Evolutionary conservation across 2,888 invertebrate species (phyloP), one percentile per base, ranked within the genome.

Genomic region (Cabera pusaria): DNA sequence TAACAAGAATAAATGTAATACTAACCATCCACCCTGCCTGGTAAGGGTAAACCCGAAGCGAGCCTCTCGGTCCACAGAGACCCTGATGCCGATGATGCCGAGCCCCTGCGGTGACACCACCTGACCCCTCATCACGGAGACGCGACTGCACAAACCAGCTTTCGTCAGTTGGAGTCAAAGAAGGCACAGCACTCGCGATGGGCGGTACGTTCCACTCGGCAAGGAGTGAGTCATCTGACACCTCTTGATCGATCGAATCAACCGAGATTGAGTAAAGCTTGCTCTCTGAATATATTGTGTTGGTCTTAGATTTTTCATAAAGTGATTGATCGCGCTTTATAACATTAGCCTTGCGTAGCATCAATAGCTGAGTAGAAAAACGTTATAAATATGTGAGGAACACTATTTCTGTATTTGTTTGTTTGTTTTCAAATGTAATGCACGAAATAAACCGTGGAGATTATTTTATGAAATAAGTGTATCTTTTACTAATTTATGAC

Each of bases 61-160:
- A 26, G 97, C 95, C 82, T 98, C 97, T 51, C 94, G 92, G 88
- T 97, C 97, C 64, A 99, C 97, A 49, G 97, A 97, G 41, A 99
- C 98, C 58, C 98, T 93, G 75, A 99, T 98, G 72, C 99, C 99
- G 76, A 97, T 95, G 88, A 99, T 95, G 57, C 98, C 98, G 58
- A 97, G 93, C 52, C 98, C 97, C 89, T 98, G 97, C 44, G 95
- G 94, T 47, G 97, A 96, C 59, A 98, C 93, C 72, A 99, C 98
- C 90, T 97, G 96, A 59, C 99, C 99, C 72, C 99, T 93, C 93
- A 99, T 97, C 80, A 99, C 98, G 71, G 99, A 97, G 69, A 98
- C 98, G 80, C 98, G 97, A 91, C 99, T 99, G 93, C 81, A 90
- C 90, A 90, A 69, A 85, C 60, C 79, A 73, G 50, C 67, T 67